These are phyloP conservation scores for Tineola bisselliella DNA, from an alignment of 2,888 invertebrate genomes.

Conservation along the genomic window DNA sequence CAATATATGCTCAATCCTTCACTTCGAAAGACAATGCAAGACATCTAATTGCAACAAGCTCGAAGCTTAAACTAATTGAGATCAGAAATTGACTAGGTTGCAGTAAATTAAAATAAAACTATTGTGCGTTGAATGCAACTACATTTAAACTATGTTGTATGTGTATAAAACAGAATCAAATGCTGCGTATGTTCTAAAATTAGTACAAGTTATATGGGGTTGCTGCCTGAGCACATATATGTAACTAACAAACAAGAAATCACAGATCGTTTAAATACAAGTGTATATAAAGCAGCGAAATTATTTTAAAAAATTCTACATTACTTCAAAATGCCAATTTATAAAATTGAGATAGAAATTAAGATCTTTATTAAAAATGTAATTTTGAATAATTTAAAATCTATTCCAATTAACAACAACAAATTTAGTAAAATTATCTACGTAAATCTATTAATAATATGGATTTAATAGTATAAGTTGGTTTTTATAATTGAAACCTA, in stretches of 20 bases:
- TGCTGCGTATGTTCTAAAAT: not conserved
- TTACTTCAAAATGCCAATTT: not conserved
- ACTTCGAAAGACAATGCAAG: constrained; percentile 19
- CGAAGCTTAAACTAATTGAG: constrained; percentile 14
- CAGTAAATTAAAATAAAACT: not conserved
- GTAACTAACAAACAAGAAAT: not conserved
- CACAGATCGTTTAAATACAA: not conserved
- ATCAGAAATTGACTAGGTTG: constrained; percentile 25
- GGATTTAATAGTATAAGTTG: constrained; percentile 19
- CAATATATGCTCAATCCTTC: constrained; percentile 57
- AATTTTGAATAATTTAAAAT: no score
- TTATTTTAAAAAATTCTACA: not conserved
- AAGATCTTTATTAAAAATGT: no score
- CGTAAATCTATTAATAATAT: constrained; percentile 44
- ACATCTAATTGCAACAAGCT: not conserved
- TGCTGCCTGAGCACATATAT: not conserved
- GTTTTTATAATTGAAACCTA: constrained; percentile 30
- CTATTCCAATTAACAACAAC: constrained; percentile 6
- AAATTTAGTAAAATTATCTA: constrained; percentile 33
- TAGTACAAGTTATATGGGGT: not conserved
- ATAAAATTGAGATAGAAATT: not conserved
- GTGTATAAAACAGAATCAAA: no score
- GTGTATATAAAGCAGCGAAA: not conserved
- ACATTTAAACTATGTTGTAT: not conserved
- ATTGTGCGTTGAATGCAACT: not conserved